Base-by-base conservation (phyloP, 2,888 invertebrate species). In the Yponomeuta cagnagella region DNA sequence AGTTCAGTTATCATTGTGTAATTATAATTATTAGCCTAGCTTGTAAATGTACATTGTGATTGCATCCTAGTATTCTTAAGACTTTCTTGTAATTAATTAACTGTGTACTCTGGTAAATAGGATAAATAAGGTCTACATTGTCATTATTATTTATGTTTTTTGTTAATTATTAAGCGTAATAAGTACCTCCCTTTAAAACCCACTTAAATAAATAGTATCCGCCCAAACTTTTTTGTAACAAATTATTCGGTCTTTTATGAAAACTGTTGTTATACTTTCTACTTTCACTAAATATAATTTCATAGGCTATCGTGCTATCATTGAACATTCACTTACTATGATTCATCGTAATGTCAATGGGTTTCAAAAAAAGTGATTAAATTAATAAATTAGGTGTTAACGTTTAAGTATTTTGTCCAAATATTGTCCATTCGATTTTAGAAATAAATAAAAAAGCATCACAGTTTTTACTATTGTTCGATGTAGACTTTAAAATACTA, bases 51-150 rank as follows among this genome's bases (percentile, higher is more conserved):
- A 86, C 80, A 86, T 87, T 84, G 82, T 84, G 84, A 89, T 86
- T 82, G 88, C 82, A 88, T 90, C 89, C 90, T 90, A 90, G 81
- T 90, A 89, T 81, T 79, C 77, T 76, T 88, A 88, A 86, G 86
- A 79, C 12, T 72, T 72, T 82, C 79, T 81, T 83, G 75, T 83
- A 83, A 79, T 79, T 81, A 80, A 73, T 73, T 52, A 66, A 71
- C 15, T 58, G 15, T 3, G 52, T 58, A 58, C 12, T 58, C 52
- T 43, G 9, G 52, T 58, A 15, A 65, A 3, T 67, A 71, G 63
- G 68, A 48, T 67, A 58, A 15, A 12, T 82, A 82, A 80, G 76
- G 71, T 82, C 79, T 52, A 76, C 72, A 74, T 75, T 77, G 77
- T 80, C 77, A 80, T 80, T 77, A 78, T 70, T 69, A 52, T 65